Evolutionary conservation across 2,113 vertebrate species (phyloP).

Genomic region (Carollia perspicillata): DNA sequence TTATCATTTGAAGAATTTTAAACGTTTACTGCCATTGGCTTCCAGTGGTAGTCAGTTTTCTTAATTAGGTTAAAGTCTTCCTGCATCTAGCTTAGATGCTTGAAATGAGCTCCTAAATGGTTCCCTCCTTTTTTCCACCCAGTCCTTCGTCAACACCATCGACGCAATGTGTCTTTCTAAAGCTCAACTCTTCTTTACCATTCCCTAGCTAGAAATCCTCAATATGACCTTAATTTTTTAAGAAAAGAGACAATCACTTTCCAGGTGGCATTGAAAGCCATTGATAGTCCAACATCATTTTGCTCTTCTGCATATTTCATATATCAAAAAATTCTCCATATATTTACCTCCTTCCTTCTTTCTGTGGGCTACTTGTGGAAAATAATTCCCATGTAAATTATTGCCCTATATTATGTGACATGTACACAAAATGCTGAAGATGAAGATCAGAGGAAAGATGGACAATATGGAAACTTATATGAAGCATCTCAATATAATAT

Average conservation of each 20-base stretch:
- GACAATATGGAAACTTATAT: not conserved
- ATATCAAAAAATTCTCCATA: not conserved
- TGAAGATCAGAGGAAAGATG: not conserved
- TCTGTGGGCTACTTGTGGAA: not conserved
- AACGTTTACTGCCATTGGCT: not conserved
- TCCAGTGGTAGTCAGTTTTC: not conserved
- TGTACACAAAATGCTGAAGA: slow-evolving; percentile 1
- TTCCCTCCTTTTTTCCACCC: not conserved
- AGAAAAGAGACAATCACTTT: not conserved
- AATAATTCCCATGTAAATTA: not conserved
- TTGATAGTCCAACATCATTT: not conserved
- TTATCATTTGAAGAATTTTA: not conserved
- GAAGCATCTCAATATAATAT: not conserved
- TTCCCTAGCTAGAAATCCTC: not conserved
- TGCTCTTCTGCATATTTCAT: not conserved
- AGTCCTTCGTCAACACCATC: not conserved
- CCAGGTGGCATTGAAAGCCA: not conserved
- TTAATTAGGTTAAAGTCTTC: not conserved
- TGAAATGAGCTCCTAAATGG: not conserved
- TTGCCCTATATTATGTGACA: not conserved
- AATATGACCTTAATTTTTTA: not conserved
- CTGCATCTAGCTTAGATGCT: not conserved
- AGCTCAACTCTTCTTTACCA: not conserved
- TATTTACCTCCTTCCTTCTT: not conserved
- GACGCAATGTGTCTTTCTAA: not conserved